Evolutionary conservation across 1,140 invertebrate genomes (phyloP).

Genomic region (Pseudachorutes palmiensis): DNA sequence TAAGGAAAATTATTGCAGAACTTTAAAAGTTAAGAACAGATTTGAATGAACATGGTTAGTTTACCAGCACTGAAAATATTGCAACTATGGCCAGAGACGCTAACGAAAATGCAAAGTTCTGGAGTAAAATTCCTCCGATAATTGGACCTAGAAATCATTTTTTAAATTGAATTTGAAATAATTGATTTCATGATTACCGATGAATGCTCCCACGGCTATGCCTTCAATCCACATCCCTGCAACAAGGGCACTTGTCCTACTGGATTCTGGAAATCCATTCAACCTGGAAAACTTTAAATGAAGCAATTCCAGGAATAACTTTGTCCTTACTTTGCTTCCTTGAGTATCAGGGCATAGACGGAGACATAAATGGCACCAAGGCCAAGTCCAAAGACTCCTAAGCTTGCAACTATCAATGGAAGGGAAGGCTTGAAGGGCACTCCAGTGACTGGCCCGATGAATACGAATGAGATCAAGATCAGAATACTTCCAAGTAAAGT

Average conservation of each 20-base stretch:
- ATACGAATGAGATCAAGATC: slow-evolving; percentile 56
- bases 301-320: no score
- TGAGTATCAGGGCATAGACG: not conserved
- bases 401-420: slow-evolving; percentile 52
- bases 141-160: no score
- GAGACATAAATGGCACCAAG: slow-evolving; percentile 51
- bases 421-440: slow-evolving; percentile 51
- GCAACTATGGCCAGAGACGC: slow-evolving; percentile 24
- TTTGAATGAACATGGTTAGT: no score
- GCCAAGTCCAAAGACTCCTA: slow-evolving; percentile 69
- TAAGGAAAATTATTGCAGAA: no score
- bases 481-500: slow-evolving; percentile 58
- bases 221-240: slow-evolving; percentile 44
- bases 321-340: slow-evolving; percentile 7
- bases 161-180: no score
- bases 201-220: slow-evolving; percentile 44
- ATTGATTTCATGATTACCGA: no score
- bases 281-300: slow-evolving; percentile 52
- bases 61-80: not conserved
- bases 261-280: slow-evolving; percentile 43
- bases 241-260: slow-evolving; percentile 44
- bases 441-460: slow-evolving; percentile 68
- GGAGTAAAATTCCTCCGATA: slow-evolving; percentile 59
- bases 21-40: no score
- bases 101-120: slow-evolving; percentile 61